Evolutionary conservation across 1,140 invertebrate species (phyloP).

Genomic region (Cydia splendana): DNA sequence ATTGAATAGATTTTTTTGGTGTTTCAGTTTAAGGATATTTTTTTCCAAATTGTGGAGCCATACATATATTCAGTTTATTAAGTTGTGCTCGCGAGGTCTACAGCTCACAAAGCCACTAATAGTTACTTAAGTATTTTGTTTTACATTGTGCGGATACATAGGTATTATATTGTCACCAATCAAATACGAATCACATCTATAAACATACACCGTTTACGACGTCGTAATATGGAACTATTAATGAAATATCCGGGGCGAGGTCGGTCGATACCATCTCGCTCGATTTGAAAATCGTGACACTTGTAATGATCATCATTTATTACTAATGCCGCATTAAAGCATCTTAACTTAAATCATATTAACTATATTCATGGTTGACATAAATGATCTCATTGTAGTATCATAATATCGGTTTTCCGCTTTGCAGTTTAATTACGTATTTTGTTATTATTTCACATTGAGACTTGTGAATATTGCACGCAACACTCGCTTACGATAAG

Average conservation of each 20-base stretch:
- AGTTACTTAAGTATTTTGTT: too few relatives aligned
- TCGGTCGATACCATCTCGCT: slow-evolving; percentile 16
- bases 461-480: too few relatives aligned
- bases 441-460: too few relatives aligned
- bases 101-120: too few relatives aligned
- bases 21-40: too few relatives aligned
- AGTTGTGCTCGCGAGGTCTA: too few relatives aligned
- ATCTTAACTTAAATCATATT: neutral
- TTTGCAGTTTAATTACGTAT: too few relatives aligned
- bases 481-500: too few relatives aligned
- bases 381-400: neutral
- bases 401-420: neutral
- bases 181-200: slow-evolving; percentile 1
- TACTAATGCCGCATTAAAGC: neutral
- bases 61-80: too few relatives aligned
- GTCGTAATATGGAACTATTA: slow-evolving; percentile 7
- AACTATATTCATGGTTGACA: neutral
- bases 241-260: slow-evolving; percentile 11
- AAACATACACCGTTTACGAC: neutral
- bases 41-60: too few relatives aligned
- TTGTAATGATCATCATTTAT: neutral
- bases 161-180: neutral
- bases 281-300: slow-evolving; percentile 11
- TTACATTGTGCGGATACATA: neutral
- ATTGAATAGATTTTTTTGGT: too few relatives aligned